phyloP scores from a whole-genome alignment of 1,140 invertebrate genomes.

The Drosophila carrolli region DNA sequence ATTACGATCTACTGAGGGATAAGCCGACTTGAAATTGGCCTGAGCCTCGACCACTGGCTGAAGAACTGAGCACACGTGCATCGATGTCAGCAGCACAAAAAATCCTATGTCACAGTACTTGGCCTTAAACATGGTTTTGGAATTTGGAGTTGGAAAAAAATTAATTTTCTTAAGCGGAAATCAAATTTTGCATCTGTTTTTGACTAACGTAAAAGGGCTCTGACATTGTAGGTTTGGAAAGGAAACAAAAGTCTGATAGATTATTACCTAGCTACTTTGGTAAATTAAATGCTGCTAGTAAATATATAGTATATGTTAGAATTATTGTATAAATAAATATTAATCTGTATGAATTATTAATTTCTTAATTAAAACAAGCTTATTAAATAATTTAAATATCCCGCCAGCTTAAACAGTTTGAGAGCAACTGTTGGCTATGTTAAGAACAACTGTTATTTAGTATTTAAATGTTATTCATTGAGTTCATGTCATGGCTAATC shows the following conservation, averaged over 20 bases:
- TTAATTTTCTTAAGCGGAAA: not conserved
- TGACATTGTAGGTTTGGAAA: not conserved
- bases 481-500: no score
- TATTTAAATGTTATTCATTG: no score
- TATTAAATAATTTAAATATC: not conserved
- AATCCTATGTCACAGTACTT: slow-evolving; percentile 37
- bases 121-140: slow-evolving; percentile 25
- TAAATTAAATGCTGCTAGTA: no score
- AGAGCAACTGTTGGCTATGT: not conserved
- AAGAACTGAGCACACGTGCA: slow-evolving; percentile 47
- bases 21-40: slow-evolving; percentile 33
- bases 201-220: not conserved
- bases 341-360: no score
- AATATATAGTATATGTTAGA: no score
- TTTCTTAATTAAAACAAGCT: no score
- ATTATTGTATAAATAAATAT: no score
- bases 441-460: no score
- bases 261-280: no score
- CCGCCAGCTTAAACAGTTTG: slow-evolving; percentile 8
- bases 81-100: slow-evolving; percentile 30
- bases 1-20: slow-evolving; percentile 29
- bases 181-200: not conserved
- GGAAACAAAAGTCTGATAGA: no score
- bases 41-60: slow-evolving; percentile 46
- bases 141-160: slow-evolving; percentile 14